Base-by-base conservation (phyloP, 1,140 invertebrate genomes). In the Potamilus streckersoni region DNA sequence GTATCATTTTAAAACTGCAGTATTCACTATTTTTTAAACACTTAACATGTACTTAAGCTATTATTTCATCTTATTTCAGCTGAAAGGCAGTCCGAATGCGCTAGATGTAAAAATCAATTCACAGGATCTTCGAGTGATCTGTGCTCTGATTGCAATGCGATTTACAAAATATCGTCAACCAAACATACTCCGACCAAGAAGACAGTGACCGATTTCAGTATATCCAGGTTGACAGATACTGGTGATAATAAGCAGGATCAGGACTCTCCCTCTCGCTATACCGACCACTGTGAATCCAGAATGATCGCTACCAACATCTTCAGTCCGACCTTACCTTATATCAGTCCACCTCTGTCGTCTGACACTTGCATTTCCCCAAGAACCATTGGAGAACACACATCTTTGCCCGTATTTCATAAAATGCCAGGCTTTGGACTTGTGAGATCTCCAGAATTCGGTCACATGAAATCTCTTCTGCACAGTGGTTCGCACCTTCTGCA, bases 171-270 rank as follows among this genome's bases (percentile, higher is more conserved):
- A 4, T 71, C 75, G 8, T 16, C 63, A 31, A 31, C 58, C 20
- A 66, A 56, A 60, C 60, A 65, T 27, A 59, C 59, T 13, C 31
- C 65, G 56, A 55, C 12, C 17, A 77, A 63, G 55, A 27, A 63
- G 69, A 62, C 66, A 20, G 49, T 77, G 2, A 77, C 70, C 67
- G 75, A 77, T 59, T 77, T 77, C 38, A 77, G 75, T 62, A 77
- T 77, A 61, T 77, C 75, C 6, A 72, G 68, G 55, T 59, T 77
- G 11, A 77, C 75, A 55, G 73, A 77, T 49, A 70, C 56, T 16
- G 70, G 73, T 49, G 58, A 72, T 55, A 60, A 72, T 55, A 60
- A 58, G 17, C 59, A 56, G 4, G 55, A 65, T 14, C 55, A 55
- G 27, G 59, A 61, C 5, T 60, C 65, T 49, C 62, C 63, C 15